These are phyloP conservation scores for Amazona guildingii DNA, from an alignment of 2,113 vertebrate genomes.

Conservation along the genomic window DNA sequence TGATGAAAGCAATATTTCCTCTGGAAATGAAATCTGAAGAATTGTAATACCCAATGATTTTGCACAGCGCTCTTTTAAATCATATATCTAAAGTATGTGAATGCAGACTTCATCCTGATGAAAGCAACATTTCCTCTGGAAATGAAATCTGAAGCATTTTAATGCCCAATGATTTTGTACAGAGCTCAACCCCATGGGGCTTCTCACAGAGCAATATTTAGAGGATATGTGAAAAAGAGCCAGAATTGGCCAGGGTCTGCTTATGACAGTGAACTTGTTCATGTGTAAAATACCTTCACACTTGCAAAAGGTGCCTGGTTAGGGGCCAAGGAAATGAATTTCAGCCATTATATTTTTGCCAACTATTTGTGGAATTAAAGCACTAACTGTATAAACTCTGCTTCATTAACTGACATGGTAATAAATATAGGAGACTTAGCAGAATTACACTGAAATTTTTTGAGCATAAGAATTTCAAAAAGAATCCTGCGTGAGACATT, in stretches of 20 bases:
- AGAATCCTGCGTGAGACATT: neutral
- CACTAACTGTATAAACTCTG: neutral
- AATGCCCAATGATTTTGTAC: neutral
- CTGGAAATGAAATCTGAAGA: too few species aligned
- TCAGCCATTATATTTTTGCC: neutral
- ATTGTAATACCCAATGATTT: too few species aligned
- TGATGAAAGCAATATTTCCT: too few species aligned
- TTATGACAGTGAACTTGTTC: neutral
- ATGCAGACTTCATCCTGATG: too few species aligned
- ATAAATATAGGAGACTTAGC: neutral
- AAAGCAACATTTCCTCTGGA: too few species aligned
- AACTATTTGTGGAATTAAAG: neutral
- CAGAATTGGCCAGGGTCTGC: neutral
- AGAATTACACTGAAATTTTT: neutral
- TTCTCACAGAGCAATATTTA: neutral
- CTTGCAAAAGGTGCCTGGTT: neutral
- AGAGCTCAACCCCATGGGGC: neutral
- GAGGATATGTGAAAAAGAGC: neutral
- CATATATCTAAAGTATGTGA: too few species aligned
- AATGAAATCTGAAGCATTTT: too few species aligned
- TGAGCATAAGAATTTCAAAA: neutral
- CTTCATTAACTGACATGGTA: neutral
- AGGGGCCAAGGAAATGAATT: neutral
- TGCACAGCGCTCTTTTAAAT: neutral
- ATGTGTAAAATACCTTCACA: neutral